Evolutionary conservation across 1,140 invertebrate species (phyloP).

Genomic region (Heliothis subflexa): DNA sequence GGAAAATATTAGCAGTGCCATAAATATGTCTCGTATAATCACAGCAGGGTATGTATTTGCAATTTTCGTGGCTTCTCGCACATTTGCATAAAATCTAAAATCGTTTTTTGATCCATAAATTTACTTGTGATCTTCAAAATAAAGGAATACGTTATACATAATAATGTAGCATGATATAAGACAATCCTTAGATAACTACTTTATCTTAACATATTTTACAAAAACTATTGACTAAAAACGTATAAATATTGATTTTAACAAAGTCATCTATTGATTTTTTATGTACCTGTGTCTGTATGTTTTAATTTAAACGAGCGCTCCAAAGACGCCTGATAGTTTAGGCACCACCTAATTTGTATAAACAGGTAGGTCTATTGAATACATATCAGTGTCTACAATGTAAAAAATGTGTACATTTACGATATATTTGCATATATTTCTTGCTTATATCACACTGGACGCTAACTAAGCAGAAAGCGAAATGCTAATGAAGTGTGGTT

Average conservation of each 20-base stretch:
- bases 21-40: slow-evolving; percentile 55
- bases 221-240: slow-evolving; percentile 18
- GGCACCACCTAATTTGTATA: slow-evolving; percentile 37
- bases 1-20: slow-evolving; percentile 45
- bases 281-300: neutral
- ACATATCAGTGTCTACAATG: slow-evolving; percentile 7
- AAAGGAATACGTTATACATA: slow-evolving; percentile 15
- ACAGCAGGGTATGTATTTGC: slow-evolving; percentile 58
- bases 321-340: slow-evolving; percentile 19
- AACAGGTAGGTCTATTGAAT: slow-evolving; percentile 23
- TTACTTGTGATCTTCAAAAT: slow-evolving; percentile 22
- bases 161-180: slow-evolving; percentile 21
- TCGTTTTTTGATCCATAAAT: slow-evolving; percentile 33
- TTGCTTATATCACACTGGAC: slow-evolving; percentile 48
- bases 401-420: slow-evolving; percentile 47
- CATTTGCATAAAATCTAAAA: slow-evolving; percentile 59
- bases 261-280: slow-evolving; percentile 23
- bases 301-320: slow-evolving; percentile 30
- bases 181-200: slow-evolving; percentile 25
- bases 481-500: slow-evolving; percentile 64
- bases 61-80: slow-evolving; percentile 57
- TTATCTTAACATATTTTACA: slow-evolving; percentile 2
- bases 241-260: slow-evolving; percentile 23
- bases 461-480: slow-evolving; percentile 56
- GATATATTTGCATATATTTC: slow-evolving; percentile 53